Percentiles rank a stretch among this genome's conserved stretches.
phyloP scores from a whole-genome alignment of 2,113 vertebrate species.

The Motacilla alba region DNA sequence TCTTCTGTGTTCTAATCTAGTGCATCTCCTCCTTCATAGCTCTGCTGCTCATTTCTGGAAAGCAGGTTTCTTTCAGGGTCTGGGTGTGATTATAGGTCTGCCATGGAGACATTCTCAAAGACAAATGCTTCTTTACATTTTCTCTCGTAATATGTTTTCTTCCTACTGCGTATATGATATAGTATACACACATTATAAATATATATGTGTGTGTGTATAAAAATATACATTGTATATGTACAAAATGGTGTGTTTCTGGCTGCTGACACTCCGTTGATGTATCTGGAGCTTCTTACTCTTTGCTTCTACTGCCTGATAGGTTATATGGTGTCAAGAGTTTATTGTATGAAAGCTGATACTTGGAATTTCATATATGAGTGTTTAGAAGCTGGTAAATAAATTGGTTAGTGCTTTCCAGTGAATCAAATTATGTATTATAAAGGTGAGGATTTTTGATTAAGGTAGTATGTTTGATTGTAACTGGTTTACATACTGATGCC shows the following conservation, averaged over 20 bases:
- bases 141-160: background rate
- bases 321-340: background rate
- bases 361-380: background rate
- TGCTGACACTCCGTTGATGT: background rate
- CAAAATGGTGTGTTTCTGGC: background rate
- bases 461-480: background rate
- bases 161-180: background rate
- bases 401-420: background rate
- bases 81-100: background rate
- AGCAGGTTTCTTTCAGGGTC: background rate
- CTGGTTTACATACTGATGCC: background rate
- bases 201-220: background rate
- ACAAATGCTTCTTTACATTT: background rate
- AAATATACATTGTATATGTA: background rate
- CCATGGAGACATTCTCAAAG: background rate
- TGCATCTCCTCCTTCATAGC: background rate
- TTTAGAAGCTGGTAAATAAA: background rate
- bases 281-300: background rate
- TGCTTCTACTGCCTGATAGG: background rate
- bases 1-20: background rate
- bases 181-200: background rate
- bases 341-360: background rate
- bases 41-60: background rate
- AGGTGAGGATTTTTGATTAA: background rate
- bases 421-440: background rate